Evolutionary conservation across 23 tunicate genomes (phyloP).

Genomic region (Botrylloides violaceus): DNA sequence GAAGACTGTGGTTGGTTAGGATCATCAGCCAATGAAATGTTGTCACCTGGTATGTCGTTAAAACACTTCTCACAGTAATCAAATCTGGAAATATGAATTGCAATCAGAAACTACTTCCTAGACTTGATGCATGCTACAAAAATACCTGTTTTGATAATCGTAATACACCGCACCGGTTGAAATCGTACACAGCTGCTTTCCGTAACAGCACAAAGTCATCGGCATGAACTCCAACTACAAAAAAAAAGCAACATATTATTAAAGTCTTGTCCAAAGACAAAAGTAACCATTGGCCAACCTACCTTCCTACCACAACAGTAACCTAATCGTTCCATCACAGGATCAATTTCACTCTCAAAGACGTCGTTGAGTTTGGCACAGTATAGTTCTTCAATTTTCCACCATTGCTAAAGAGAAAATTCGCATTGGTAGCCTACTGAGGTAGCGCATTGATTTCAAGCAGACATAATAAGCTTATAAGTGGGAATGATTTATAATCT

Average conservation of each 20-base stretch:
- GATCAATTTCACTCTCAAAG: constrained; percentile 79
- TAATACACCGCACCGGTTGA: constrained; percentile 82
- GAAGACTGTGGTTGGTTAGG: constrained; percentile 54
- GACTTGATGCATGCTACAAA: background rate
- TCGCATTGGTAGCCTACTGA: too few species aligned
- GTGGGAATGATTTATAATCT: too few species aligned
- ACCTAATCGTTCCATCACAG: constrained; percentile 87
- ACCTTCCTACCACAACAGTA: constrained; percentile 94
- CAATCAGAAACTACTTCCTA: background rate
- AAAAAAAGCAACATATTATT: background rate
- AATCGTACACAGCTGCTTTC: constrained; percentile 93
- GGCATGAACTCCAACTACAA: constrained; percentile 86
- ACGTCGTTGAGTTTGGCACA: constrained; percentile 77
- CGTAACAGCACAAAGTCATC: constrained; percentile 95
- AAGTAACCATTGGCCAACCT: too few species aligned
- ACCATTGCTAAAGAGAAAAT: too few species aligned
- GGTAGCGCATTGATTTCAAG: too few species aligned
- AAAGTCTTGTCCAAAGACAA: background rate
- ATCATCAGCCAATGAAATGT: constrained; percentile 71
- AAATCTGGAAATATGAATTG: constrained; percentile 32
- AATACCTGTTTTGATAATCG: constrained; percentile 66
- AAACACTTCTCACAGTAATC: constrained; percentile 99
- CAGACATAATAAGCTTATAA: too few species aligned
- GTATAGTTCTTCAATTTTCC: too few species aligned
- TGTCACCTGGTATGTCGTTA: constrained; percentile 82